A percentile compares a stretch with the other conserved stretches of the same genome.
These are phyloP conservation scores for Arion vulgaris DNA, from an alignment of 1,140 invertebrate genomes.

Conservation along the genomic window DNA sequence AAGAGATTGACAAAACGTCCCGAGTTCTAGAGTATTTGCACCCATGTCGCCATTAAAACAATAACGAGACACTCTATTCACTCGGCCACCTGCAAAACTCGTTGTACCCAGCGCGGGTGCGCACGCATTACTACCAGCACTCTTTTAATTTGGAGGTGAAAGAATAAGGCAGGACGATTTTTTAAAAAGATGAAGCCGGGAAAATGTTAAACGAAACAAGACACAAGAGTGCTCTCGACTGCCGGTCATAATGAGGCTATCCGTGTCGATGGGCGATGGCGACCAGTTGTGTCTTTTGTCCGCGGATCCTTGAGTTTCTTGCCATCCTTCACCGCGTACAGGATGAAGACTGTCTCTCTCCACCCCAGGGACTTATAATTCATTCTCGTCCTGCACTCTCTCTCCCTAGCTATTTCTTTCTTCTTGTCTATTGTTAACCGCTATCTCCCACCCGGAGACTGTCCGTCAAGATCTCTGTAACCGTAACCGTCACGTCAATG, in stretches of 20 bases:
- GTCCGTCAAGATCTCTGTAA: no score
- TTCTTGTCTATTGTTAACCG: neutral
- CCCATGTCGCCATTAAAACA: constrained; percentile 8
- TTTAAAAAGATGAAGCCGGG: neutral
- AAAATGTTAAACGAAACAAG: constrained; percentile 29
- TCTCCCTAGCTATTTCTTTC: neutral
- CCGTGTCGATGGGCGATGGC: constrained; percentile 25
- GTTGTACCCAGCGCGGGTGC: constrained; percentile 7
- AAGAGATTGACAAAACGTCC: neutral
- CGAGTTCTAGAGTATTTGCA: constrained; percentile 5
- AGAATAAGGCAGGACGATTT: neutral
- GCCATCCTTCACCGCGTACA: neutral
- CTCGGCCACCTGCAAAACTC: constrained; percentile 22
- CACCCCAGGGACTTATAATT: neutral
- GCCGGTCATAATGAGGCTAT: constrained; percentile 25
- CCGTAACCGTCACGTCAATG: no score
- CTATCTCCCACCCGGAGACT: no score
- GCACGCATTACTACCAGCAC: neutral
- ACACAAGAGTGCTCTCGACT: constrained; percentile 28
- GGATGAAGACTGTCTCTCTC: neutral
- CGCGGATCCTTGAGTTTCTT: neutral
- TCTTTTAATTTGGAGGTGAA: constrained; percentile 28
- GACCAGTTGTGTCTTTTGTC: constrained; percentile 28
- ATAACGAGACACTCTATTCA: constrained; percentile 12
- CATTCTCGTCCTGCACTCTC: neutral